phyloP scores from a whole-genome alignment of 2,113 vertebrate genomes.

The Malurus cyaneus region DNA sequence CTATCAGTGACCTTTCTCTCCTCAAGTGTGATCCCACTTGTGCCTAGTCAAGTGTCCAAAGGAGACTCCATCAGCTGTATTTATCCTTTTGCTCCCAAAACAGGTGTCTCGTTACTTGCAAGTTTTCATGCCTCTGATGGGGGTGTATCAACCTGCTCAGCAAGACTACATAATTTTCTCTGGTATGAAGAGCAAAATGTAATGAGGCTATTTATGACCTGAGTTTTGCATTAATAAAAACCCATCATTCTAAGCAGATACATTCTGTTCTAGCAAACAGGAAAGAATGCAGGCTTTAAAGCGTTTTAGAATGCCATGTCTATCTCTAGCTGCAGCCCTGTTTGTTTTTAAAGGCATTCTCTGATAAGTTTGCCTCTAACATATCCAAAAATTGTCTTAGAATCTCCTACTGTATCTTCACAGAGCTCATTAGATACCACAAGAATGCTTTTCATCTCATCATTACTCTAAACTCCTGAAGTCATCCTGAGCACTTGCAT shows the following conservation, averaged over 20 bases:
- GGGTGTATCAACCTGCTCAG: neutral
- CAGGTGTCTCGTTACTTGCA: constrained; percentile 63
- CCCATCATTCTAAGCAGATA: neutral
- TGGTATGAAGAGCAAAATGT: neutral
- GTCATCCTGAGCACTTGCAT: neutral
- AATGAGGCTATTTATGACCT: neutral
- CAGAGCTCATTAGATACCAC: constrained; percentile 8
- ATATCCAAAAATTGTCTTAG: neutral
- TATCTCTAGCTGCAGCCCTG: neutral
- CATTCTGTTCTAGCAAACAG: neutral
- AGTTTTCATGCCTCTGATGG: neutral
- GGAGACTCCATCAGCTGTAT: constrained; percentile 31
- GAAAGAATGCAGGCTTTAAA: neutral
- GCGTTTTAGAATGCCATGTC: neutral
- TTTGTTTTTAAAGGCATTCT: constrained; percentile 11
- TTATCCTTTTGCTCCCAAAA: constrained; percentile 59
- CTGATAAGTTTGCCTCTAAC: constrained; percentile 12
- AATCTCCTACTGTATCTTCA: constrained; percentile 19
- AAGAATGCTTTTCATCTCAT: constrained; percentile 57
- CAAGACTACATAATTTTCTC: neutral
- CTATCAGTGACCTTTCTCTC: constrained; percentile 49
- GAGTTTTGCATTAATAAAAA: neutral
- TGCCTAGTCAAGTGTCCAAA: constrained; percentile 51
- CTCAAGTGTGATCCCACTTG: constrained; percentile 23
- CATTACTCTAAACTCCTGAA: neutral